phyloP scores from a whole-genome alignment of 2,113 vertebrate species.

The Triplophysa dalaica region DNA sequence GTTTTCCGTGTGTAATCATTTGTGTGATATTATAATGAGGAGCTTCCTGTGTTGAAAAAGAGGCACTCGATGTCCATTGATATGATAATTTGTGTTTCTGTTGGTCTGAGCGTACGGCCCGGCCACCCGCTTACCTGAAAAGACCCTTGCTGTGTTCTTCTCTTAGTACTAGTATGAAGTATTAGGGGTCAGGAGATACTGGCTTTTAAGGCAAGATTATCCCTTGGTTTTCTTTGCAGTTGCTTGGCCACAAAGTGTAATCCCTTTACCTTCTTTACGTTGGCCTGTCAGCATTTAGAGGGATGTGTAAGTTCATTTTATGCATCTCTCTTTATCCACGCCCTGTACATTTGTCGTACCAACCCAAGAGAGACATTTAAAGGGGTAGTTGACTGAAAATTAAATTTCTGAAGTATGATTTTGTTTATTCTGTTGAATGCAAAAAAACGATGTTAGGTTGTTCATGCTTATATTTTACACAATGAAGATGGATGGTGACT shows the following conservation, averaged over 20 bases:
- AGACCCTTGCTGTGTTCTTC: slow-evolving; percentile 47
- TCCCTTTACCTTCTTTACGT: slow-evolving; percentile 63
- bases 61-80: slow-evolving; percentile 33
- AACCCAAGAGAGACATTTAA: not conserved
- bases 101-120: slow-evolving; percentile 17
- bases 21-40: not conserved
- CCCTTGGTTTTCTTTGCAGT: slow-evolving; percentile 55
- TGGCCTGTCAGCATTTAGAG: slow-evolving; percentile 54
- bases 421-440: no score
- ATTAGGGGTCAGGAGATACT: slow-evolving; percentile 54
- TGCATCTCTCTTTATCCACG: not conserved
- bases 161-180: slow-evolving; percentile 52
- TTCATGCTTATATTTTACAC: not conserved
- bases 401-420: not conserved
- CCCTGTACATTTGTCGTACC: not conserved
- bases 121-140: slow-evolving; percentile 46
- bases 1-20: not conserved
- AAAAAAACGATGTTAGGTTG: no score
- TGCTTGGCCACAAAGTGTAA: slow-evolving; percentile 57
- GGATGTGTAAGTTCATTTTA: slow-evolving; percentile 24
- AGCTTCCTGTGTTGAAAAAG: slow-evolving; percentile 28
- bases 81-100: slow-evolving; percentile 46
- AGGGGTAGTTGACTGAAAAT: not conserved
- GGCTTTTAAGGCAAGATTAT: slow-evolving; percentile 60
- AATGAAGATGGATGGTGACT: not conserved